A percentile compares a stretch with the other conserved stretches of the same genome.
These are phyloP conservation scores for Oreortyx pictus DNA, from an alignment of 2,797 vertebrate genomes.

Conservation along the genomic window DNA sequence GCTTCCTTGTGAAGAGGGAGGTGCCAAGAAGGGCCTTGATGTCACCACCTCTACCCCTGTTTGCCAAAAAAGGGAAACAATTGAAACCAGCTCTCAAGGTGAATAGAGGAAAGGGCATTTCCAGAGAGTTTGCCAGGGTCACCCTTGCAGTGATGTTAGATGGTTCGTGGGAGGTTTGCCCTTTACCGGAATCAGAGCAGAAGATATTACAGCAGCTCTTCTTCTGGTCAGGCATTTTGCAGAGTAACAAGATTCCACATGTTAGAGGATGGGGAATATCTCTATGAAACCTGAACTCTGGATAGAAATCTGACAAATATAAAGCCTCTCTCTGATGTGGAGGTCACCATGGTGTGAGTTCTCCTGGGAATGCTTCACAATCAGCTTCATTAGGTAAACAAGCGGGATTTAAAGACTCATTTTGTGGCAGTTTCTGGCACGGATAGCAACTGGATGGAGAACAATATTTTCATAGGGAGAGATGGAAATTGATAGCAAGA, in stretches of 20 bases:
- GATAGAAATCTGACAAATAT: neutral
- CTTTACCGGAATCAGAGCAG: constrained; percentile 25
- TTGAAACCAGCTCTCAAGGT: constrained; percentile 72
- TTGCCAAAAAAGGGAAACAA: constrained; percentile 65
- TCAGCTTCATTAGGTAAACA: neutral
- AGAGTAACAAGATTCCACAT: neutral
- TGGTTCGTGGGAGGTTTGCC: constrained; percentile 8
- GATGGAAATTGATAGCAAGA: neutral
- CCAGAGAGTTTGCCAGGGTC: constrained; percentile 48
- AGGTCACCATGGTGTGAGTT: neutral
- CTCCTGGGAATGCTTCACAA: fast-evolving
- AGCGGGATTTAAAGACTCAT: neutral
- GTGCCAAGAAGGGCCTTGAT: constrained; percentile 73
- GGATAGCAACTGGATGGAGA: neutral
- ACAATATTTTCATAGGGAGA: neutral
- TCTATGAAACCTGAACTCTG: constrained; percentile 10
- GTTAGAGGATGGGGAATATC: neutral
- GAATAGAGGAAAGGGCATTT: constrained; percentile 39
- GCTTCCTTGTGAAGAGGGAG: constrained; percentile 80
- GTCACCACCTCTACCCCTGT: constrained; percentile 77
- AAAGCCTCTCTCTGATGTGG: neutral
- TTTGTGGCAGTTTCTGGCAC: neutral
- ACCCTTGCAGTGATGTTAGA: neutral
- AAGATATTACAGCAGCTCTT: neutral
- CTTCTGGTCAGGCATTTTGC: neutral